Evolutionary conservation across 2,113 vertebrate genomes (phyloP).

Genomic region (Tautogolabrus adspersus): DNA sequence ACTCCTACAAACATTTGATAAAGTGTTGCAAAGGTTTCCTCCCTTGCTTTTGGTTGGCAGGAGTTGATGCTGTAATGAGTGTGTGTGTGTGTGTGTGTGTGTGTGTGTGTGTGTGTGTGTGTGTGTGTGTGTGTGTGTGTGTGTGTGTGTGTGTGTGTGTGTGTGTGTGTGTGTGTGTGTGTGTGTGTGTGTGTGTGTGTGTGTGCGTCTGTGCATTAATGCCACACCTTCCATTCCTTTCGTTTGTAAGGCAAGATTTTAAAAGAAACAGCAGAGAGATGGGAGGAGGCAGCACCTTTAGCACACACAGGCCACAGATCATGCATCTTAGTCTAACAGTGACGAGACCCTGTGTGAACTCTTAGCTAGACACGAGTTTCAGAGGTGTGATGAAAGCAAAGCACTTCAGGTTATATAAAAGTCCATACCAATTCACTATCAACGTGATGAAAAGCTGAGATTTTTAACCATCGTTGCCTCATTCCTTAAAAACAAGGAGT

Average conservation of each 20-base stretch:
- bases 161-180: too few relatives aligned
- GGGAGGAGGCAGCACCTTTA: constrained; percentile 9
- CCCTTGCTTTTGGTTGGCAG: constrained; percentile 27
- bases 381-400: background rate
- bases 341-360: constrained; percentile 17
- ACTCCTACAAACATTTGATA: background rate
- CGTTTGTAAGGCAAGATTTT: background rate
- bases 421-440: background rate
- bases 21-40: constrained; percentile 24
- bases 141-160: background rate
- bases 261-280: background rate
- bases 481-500: constrained; percentile 52
- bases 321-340: constrained; percentile 35
- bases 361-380: background rate
- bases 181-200: background rate
- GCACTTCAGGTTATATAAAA: too few relatives aligned
- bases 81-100: too few relatives aligned
- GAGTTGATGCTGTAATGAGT: background rate
- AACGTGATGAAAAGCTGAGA: background rate
- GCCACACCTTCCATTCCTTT: too few relatives aligned
- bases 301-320: constrained; percentile 38
- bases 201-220: background rate
- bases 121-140: too few relatives aligned
- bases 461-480: constrained; percentile 16
- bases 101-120: too few relatives aligned